phyloP scores from a whole-genome alignment of 2,888 invertebrate species.

The Morinoia aosen region DNA sequence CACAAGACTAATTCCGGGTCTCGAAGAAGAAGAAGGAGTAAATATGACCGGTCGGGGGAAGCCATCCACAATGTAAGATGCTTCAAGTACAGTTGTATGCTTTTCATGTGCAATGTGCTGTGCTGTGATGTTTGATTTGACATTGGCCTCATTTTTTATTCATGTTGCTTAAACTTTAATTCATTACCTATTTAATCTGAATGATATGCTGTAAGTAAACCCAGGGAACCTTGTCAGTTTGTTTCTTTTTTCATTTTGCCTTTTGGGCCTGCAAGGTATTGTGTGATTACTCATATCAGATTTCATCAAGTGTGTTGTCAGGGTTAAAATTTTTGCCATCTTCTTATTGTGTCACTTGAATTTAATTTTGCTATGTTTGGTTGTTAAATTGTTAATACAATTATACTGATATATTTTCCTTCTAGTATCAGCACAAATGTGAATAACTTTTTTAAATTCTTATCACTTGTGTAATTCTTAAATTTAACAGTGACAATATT shows the following conservation, averaged over 20 bases:
- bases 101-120: background rate
- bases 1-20: background rate
- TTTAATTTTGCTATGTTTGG: background rate
- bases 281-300: background rate
- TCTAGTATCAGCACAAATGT: background rate
- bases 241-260: too few relatives aligned
- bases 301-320: background rate
- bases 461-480: too few relatives aligned
- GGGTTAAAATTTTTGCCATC: background rate
- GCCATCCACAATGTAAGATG: background rate
- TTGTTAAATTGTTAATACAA: background rate
- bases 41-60: background rate
- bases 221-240: too few relatives aligned
- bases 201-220: too few relatives aligned
- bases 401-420: background rate
- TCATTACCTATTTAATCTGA: too few relatives aligned
- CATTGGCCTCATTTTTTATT: too few relatives aligned
- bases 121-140: too few relatives aligned
- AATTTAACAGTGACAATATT: too few relatives aligned
- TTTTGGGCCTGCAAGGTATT: background rate
- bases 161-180: too few relatives aligned
- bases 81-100: background rate
- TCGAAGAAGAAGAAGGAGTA: constrained; percentile 13
- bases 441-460: background rate
- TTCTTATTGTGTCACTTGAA: background rate